Evolutionary conservation across 1,140 invertebrate species (phyloP).

Genomic region (Drosophila suzukii): DNA sequence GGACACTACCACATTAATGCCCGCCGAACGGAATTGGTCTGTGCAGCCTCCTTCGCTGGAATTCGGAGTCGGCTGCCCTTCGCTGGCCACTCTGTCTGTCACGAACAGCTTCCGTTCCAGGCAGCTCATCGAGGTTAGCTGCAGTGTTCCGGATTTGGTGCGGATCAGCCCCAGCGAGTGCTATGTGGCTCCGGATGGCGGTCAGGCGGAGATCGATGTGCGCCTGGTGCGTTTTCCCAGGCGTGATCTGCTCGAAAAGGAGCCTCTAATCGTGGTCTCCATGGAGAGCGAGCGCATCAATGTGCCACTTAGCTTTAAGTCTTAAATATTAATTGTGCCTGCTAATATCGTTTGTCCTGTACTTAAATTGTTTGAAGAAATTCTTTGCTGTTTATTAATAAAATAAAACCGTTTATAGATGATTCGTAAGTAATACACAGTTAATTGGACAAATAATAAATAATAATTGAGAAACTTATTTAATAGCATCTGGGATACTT

Average conservation of each 20-base stretch:
- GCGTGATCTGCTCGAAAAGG: conserved; percentile 26
- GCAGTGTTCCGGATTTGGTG: conserved; percentile 57
- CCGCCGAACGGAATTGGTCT: conserved; percentile 59
- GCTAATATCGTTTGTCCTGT: conserved; percentile 1
- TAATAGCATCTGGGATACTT: too few relatives aligned
- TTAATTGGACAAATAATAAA: too few relatives aligned
- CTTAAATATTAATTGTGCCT: conserved; percentile 36
- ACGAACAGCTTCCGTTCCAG: conserved; percentile 63
- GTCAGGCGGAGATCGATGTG: conserved; percentile 61
- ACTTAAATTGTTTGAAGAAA: neutral
- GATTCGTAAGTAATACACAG: neutral
- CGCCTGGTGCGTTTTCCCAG: conserved; percentile 28
- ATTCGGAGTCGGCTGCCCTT: conserved; percentile 12
- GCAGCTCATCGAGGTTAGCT: conserved; percentile 72
- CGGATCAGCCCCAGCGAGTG: conserved; percentile 63
- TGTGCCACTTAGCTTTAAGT: conserved; percentile 67
- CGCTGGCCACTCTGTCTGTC: conserved; percentile 39
- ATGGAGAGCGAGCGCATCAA: conserved; percentile 78
- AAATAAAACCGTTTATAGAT: conserved; percentile 6
- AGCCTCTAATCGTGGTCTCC: conserved; percentile 51
- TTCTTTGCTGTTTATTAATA: neutral
- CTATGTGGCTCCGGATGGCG: conserved; percentile 71
- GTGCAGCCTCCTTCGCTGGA: conserved; percentile 55
- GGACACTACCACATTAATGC: conserved; percentile 46
- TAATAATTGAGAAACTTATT: too few relatives aligned